Conservation (phyloP, 2,113 vertebrate species). For the Chloroceryle aenea region DNA sequence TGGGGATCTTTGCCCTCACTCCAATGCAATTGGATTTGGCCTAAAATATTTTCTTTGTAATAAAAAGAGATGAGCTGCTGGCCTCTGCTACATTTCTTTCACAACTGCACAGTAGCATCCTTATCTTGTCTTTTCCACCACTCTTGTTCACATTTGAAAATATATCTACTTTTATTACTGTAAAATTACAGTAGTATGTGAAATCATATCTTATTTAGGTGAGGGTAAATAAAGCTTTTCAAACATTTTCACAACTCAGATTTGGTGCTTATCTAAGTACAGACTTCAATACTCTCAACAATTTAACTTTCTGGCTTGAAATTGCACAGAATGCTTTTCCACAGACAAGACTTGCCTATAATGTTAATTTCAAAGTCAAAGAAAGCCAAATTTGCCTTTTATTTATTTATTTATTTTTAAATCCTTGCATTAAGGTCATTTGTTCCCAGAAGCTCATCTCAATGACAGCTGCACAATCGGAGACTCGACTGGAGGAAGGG, state of each 20-base stretch:
- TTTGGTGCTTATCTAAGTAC: neutral
- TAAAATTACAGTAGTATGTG: neutral
- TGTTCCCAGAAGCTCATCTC: neutral
- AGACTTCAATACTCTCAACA: neutral
- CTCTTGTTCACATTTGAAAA: neutral
- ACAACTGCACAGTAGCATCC: neutral
- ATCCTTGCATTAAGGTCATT: neutral
- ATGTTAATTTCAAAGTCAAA: neutral
- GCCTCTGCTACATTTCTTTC: neutral
- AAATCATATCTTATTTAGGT: neutral
- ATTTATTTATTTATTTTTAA: neutral
- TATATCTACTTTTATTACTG: neutral
- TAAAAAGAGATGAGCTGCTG: neutral
- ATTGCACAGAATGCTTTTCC: neutral
- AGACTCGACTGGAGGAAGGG: neutral
- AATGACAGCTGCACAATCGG: neutral
- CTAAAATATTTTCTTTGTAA: neutral
- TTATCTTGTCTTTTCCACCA: neutral
- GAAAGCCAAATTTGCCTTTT: neutral
- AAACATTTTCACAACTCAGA: neutral
- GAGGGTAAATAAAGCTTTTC: neutral
- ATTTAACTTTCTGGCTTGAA: slow-evolving; percentile 8
- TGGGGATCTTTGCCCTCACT: neutral
- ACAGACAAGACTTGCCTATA: neutral
- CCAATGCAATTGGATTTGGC: neutral